A percentile compares a stretch with the other conserved stretches of the same genome.
phyloP scores from a whole-genome alignment of 2,797 vertebrate genomes.

The Enteromius thamalakanensis region DNA sequence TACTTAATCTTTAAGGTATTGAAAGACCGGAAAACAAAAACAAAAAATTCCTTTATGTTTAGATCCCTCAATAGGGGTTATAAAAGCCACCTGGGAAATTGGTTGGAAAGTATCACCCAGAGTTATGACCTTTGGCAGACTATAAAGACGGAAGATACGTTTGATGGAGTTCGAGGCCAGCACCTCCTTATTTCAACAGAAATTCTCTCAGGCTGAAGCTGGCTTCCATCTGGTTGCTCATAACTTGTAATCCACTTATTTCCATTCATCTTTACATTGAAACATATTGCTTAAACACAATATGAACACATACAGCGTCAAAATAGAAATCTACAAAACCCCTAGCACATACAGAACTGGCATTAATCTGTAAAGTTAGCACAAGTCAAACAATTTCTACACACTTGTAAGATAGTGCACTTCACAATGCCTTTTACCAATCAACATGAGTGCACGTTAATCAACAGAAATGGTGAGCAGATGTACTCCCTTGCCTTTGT shows the following conservation, averaged over 20 bases:
- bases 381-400: slow-evolving; percentile 6
- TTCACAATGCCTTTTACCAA: slow-evolving; percentile 33
- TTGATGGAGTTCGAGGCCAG: not conserved
- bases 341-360: not conserved
- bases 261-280: not conserved
- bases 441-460: slow-evolving; percentile 17
- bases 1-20: not conserved
- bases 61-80: not conserved
- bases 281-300: not conserved
- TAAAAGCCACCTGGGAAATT: not conserved
- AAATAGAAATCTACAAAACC: slow-evolving; percentile 26
- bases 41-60: not conserved
- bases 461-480: slow-evolving; percentile 24
- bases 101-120: not conserved
- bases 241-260: not conserved
- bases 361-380: slow-evolving; percentile 26
- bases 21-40: not conserved
- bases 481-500: not conserved
- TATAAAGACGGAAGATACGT: not conserved
- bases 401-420: not conserved
- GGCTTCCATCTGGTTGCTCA: not conserved
- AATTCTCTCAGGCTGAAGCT: not conserved
- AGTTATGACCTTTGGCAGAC: slow-evolving; percentile 18
- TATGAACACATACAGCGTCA: not conserved
- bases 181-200: not conserved